phyloP scores from a whole-genome alignment of 2,113 vertebrate genomes.

The Pterocles burchelli region DNA sequence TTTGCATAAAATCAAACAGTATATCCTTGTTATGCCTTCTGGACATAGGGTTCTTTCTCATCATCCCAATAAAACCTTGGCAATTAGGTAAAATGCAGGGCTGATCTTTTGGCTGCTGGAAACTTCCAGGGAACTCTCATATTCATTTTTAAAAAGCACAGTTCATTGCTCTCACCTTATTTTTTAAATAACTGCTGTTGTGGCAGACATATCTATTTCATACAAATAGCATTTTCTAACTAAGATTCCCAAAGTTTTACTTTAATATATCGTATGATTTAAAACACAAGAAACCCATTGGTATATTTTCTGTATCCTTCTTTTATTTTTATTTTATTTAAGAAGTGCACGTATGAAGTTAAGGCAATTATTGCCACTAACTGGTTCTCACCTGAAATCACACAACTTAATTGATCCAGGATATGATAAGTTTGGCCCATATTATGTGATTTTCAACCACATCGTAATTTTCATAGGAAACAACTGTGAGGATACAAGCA shows the following conservation, averaged over 20 bases:
- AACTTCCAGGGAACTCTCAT: not conserved
- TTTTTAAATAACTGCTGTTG: not conserved
- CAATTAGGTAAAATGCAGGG: not conserved
- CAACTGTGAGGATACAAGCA: not conserved
- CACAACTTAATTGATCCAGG: not conserved
- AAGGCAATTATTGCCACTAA: not conserved
- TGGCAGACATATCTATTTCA: not conserved
- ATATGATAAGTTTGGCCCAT: not conserved
- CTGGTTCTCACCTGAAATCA: not conserved
- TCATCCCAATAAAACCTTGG: not conserved
- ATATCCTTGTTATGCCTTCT: not conserved
- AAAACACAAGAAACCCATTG: not conserved
- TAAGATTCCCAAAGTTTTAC: not conserved
- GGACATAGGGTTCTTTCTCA: not conserved
- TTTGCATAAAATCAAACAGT: not conserved
- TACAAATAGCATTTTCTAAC: not conserved
- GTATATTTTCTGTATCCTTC: not conserved
- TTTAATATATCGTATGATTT: not conserved
- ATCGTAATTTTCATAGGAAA: constrained; percentile 2
- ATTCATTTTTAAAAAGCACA: not conserved
- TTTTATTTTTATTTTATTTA: not conserved
- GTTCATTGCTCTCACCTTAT: not conserved
- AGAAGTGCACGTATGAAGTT: not conserved
- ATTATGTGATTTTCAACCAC: not conserved
- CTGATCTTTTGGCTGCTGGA: not conserved